Evolutionary conservation across 2,113 vertebrate genomes (phyloP).

Genomic region (Acanthochromis polyacanthus): DNA sequence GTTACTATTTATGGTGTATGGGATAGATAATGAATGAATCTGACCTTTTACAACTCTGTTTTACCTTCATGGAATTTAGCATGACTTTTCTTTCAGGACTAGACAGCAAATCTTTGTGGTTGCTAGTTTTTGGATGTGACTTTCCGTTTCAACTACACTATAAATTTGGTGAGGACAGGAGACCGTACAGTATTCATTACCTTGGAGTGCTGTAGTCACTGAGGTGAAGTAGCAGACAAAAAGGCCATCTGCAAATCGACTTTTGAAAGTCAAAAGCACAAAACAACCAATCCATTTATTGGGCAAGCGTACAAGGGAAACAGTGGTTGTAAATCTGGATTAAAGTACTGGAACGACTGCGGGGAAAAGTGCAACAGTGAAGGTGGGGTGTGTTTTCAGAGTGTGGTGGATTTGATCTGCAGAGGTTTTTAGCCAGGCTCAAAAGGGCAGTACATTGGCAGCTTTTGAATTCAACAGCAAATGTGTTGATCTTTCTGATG

Average conservation of each 20-base stretch:
- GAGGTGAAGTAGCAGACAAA: constrained; percentile 5
- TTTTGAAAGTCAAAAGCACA: constrained; percentile 32
- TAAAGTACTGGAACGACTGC: constrained; percentile 15
- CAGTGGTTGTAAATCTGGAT: constrained; percentile 64
- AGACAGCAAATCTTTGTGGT: not conserved
- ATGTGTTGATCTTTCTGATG: not conserved
- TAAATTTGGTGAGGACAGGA: constrained; percentile 6
- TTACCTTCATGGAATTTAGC: not conserved
- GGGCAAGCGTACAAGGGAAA: constrained; percentile 42
- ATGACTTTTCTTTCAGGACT: constrained; percentile 14
- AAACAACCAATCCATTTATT: constrained; percentile 40
- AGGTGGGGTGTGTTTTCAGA: constrained; percentile 15
- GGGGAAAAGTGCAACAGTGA: constrained; percentile 18
- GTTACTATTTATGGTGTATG: not conserved
- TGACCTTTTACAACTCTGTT: not conserved
- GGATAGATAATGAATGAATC: not conserved
- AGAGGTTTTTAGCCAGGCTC: not conserved
- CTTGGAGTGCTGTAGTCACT: constrained; percentile 1
- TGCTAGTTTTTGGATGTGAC: not conserved
- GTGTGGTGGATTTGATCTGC: not conserved
- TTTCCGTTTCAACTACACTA: not conserved
- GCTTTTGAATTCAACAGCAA: not conserved
- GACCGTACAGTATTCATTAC: not conserved
- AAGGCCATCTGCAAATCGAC: constrained; percentile 11
- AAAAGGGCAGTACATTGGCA: not conserved